Evolutionary conservation across 2,797 vertebrate genomes (phyloP).

Genomic region (Myioborus miniatus): DNA sequence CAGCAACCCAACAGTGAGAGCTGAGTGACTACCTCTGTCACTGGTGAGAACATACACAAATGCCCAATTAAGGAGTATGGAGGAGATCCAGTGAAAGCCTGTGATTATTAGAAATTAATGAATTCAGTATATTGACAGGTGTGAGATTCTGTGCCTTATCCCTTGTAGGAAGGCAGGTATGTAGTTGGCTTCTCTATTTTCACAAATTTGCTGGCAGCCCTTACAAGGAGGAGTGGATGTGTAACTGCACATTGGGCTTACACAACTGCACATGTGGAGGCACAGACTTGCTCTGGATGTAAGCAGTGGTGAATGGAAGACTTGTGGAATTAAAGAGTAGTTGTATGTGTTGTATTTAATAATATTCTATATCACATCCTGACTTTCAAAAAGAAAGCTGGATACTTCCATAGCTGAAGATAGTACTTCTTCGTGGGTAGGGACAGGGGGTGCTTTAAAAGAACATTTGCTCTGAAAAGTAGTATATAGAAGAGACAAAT

Average conservation of each 20-base stretch:
- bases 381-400: not conserved
- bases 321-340: not conserved
- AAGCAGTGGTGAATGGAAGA: not conserved
- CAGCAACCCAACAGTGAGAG: not conserved
- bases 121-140: not conserved
- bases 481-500: not conserved
- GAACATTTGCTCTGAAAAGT: not conserved
- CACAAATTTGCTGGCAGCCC: not conserved
- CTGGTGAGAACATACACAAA: not conserved
- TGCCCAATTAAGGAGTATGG: not conserved
- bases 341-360: not conserved
- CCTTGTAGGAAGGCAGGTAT: not conserved
- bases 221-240: fast-evolving
- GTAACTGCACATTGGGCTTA: not conserved
- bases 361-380: not conserved
- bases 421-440: not conserved
- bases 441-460: not conserved
- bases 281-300: not conserved
- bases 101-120: not conserved
- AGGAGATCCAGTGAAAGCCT: not conserved
- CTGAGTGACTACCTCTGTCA: not conserved
- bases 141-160: not conserved
- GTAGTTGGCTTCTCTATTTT: not conserved
- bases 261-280: fast-evolving
- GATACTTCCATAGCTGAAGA: not conserved